Conservation (phyloP, 2,797 vertebrate genomes). For the Spondyliosoma cantharus region DNA sequence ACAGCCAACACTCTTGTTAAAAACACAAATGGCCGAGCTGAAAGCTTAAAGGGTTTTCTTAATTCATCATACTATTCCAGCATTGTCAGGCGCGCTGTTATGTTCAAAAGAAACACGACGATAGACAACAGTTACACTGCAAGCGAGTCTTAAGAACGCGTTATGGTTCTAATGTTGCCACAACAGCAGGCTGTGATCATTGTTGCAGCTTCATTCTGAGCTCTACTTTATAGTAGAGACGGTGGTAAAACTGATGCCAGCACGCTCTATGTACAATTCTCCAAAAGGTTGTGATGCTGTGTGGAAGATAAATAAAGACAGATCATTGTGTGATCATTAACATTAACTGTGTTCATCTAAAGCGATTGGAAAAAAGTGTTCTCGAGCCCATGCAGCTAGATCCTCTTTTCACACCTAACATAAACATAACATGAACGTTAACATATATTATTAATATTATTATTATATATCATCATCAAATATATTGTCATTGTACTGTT, state of each 20-base stretch:
- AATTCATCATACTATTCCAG: neutral
- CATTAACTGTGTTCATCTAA: no score
- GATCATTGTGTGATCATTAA: no score
- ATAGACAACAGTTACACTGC: neutral
- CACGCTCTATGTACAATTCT: neutral
- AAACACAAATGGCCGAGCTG: slow-evolving; percentile 18
- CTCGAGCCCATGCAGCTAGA: no score
- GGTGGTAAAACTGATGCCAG: neutral
- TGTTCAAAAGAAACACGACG: slow-evolving; percentile 7
- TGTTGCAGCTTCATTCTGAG: neutral
- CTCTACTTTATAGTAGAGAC: neutral
- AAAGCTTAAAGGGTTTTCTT: slow-evolving; percentile 9
- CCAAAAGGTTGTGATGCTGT: no score
- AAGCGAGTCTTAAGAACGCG: neutral
- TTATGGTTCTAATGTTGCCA: neutral
- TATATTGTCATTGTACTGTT: no score
- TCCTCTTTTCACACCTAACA: no score
- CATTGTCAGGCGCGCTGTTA: neutral
- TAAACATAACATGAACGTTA: no score
- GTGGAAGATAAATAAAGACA: no score
- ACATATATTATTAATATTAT: no score
- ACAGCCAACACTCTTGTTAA: slow-evolving; percentile 21
- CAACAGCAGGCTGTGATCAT: neutral
- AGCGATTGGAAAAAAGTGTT: no score
- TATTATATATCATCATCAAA: no score